Evolutionary conservation across 2,888 invertebrate species (phyloP).

Genomic region (Calameuta filiformis): DNA sequence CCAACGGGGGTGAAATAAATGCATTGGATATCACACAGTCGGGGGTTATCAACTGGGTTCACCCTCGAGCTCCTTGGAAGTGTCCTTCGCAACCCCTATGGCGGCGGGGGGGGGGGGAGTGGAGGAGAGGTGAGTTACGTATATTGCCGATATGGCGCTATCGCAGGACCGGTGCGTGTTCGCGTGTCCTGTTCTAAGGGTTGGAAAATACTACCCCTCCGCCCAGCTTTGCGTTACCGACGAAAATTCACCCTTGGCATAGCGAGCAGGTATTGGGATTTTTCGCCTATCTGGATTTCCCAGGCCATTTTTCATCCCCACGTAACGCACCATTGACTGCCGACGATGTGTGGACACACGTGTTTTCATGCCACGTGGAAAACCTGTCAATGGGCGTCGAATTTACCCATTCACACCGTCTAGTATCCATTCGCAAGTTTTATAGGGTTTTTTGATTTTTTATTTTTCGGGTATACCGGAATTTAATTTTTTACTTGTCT

Average conservation of each 20-base stretch:
- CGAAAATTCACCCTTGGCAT: neutral
- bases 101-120: too few species aligned
- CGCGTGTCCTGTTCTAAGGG: neutral
- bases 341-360: neutral
- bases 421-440: neutral
- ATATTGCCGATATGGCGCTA: neutral
- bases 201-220: neutral
- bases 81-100: neutral
- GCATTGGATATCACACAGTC: constrained; percentile 1
- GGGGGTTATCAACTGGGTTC: neutral
- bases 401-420: neutral
- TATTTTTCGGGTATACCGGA: neutral
- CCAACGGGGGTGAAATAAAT: neutral
- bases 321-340: neutral
- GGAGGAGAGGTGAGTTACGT: neutral
- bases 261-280: neutral
- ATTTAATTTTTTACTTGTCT: neutral
- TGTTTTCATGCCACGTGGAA: neutral
- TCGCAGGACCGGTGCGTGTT: neutral
- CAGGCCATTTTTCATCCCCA: neutral
- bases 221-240: neutral
- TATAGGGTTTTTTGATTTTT: neutral
- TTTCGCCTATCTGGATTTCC: neutral
- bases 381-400: neutral
- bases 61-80: neutral